Evolutionary conservation across 2,797 vertebrate genomes (phyloP), one percentile per base, ranked within the genome.

Genomic region (Gymnoscopelus braueri): DNA sequence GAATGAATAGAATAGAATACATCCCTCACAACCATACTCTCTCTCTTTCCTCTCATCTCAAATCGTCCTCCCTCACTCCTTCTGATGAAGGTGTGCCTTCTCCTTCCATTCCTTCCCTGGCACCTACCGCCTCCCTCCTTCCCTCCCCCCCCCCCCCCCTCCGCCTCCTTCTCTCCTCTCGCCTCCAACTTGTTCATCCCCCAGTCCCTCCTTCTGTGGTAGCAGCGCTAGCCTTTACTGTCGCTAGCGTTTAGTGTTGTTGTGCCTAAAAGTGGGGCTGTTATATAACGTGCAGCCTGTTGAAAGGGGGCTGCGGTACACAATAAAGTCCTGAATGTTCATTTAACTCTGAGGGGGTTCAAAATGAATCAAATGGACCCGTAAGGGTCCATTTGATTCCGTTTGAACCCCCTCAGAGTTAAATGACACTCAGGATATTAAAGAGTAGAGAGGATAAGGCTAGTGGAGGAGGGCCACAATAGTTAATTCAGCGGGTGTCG

Each of bases 401-500:
- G 39, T 44, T 44, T 10, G 39, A 44, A 44, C 39, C 39, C 39
- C 39, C 39, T 44, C 39, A 10, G 39, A 44, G 39, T 44, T 8
- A 10, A 44, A 44, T 44, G 8, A 44, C 39, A 44, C 39, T 44
- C 39, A 9, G 39, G 6, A 44, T 44, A 8, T 44, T 44, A 44
- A 44, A 44, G 39, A 44, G 39, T 10, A 44, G 7, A 8, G 80
- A 75, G 84, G 75, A 50, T 70, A 63, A 69, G 52, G 71, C 80
- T 50, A 74, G 81, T 23, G 55, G 44, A 13, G 26, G 47, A 29
- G 19, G 69, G 81, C 75, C 68, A 69, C 74, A 72, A 76, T 78
- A 70, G 83, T 84, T 85, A 63, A 90, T 90, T 89, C 82, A 84
- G 35, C 3, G 83, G 76, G 81, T 86, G 87, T 82, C 89, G 78